Evolutionary conservation across 2,797 vertebrate species (phyloP), one percentile per base, ranked within the genome.

Genomic region (Rhodeus uyekii): DNA sequence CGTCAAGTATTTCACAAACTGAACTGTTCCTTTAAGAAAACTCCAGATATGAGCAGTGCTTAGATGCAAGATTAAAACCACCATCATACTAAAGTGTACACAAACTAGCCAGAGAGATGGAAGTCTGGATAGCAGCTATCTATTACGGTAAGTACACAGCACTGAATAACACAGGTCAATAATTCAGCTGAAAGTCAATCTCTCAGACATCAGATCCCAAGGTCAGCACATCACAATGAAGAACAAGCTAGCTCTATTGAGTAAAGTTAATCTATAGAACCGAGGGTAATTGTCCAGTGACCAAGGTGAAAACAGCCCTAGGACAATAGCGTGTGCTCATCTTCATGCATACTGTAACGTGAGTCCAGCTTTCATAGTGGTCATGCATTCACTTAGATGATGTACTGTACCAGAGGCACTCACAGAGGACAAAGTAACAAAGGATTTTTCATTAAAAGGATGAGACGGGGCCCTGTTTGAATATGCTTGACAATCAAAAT

Each of bases 101-200:
- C 19, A 50, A 72, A 72, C 73, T 44, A 44, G 29, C 14, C 1
- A 22, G 32, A 61, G 27, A 76, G 81, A 71, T 83, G 53, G 13
- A 50, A 42, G 74, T 83, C 65, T 36, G 60, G 53, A 77, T 77
- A 83, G 46, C 34, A 63, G 53, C 55, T 63, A 78, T 69, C 75
- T 74, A 65, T 74, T 79, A 64, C 82, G 24, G 27, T 65, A 81
- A 80, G 39, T 81, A 48, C 67, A 38, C 13, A 5, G 61, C 65
- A 42, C 48, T 55, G 46, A 32, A 78, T 73, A 55, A 50, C 69
- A 53, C 71, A 50, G 65, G 72, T 87, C 81, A 87, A 81, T 83
- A 83, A 87, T 87, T 85, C 69, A 85, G 55, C 74, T 76, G 81
- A 85, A 78, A 81, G 78, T 58, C 81, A 87, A 87, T 83, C 78